A percentile compares a stretch with the other conserved stretches of the same genome.
These are phyloP conservation scores for Hyles lineata DNA, from an alignment of 2,888 invertebrate species.

Conservation along the genomic window DNA sequence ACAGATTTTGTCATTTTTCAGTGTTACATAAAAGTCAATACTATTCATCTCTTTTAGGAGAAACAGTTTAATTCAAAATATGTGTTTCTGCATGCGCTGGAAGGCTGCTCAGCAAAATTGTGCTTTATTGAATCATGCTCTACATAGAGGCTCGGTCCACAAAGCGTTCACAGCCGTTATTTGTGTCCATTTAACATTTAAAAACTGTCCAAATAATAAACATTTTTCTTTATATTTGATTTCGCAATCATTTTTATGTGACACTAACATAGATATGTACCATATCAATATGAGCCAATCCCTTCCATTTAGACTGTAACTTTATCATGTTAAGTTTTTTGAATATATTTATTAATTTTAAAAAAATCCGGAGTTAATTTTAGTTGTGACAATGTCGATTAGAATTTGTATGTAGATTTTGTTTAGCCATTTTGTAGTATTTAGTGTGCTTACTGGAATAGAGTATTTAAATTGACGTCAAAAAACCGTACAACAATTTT, in stretches of 20 bases:
- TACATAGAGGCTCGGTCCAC: neutral
- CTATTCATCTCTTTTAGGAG: neutral
- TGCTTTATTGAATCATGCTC: neutral
- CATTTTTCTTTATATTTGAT: too few relatives aligned
- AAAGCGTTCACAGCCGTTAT: conserved; percentile 3
- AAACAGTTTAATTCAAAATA: neutral
- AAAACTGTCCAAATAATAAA: neutral
- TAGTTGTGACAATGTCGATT: too few relatives aligned
- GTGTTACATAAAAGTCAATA: neutral
- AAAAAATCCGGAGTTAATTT: too few relatives aligned
- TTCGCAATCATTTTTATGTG: too few relatives aligned
- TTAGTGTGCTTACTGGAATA: too few relatives aligned
- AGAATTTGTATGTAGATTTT: too few relatives aligned
- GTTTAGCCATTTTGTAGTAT: too few relatives aligned
- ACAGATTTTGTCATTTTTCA: neutral
- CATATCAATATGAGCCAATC: neutral
- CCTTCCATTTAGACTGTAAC: neutral
- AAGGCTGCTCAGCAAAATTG: neutral
- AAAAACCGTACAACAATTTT: too few relatives aligned
- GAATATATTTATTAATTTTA: too few relatives aligned
- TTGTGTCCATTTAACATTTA: neutral
- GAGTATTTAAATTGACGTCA: too few relatives aligned
- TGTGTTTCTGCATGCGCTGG: conserved; percentile 6
- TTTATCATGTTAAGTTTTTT: too few relatives aligned
- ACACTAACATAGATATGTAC: neutral